Evolutionary conservation across 2,888 invertebrate genomes (phyloP), one percentile per base, ranked within the genome.

Genomic region (Meghimatium bilineatum): DNA sequence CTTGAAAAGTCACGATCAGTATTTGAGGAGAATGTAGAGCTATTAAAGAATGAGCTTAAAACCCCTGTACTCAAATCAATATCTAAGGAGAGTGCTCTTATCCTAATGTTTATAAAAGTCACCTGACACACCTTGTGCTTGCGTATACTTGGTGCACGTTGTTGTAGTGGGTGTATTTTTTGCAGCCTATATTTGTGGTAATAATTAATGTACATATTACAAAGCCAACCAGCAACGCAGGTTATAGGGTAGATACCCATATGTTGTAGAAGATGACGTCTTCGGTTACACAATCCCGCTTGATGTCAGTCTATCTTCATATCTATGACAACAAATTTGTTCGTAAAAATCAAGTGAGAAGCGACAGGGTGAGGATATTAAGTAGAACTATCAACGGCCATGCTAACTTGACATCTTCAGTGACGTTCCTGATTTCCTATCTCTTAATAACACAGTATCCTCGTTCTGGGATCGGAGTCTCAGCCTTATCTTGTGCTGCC

Each of bases 401-500:
- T 17, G 3, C 80, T 23, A 56, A 60, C 6, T 29, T 34, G 56
- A 72, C 69, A 69, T n/a, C 29, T n/a, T 26, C 36, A 12, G 17
- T 77, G 77, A 66, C 38, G 38, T 36, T 77, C 32, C 76, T 76
- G 32, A 34, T 66, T 60, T 38, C 44, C 0, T 44, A 38, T 66
- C 20, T 77, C 32, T 29, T 77, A 44, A 34, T 76, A 34, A 34
- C 60, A 17, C 60, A 32, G 26, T 26, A 60, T 26, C n/a, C 77
- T 26, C 38, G 23, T 8, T 56, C 56, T 26, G 38, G 63, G 6
- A 63, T 29, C 23, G 77, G 66, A 0, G 77, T 72, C 23, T 23
- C 67, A 12, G 84, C 84, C 0, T 71, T 81, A 29, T 78, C 82
- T 26, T 87, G 87, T 56, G 83, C 78, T 26, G 56, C 77, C 12